Evolutionary conservation across 37 sponge, comb jelly and placozoan genomes (phyloP).

Genomic region (Eunapius fragilis): DNA sequence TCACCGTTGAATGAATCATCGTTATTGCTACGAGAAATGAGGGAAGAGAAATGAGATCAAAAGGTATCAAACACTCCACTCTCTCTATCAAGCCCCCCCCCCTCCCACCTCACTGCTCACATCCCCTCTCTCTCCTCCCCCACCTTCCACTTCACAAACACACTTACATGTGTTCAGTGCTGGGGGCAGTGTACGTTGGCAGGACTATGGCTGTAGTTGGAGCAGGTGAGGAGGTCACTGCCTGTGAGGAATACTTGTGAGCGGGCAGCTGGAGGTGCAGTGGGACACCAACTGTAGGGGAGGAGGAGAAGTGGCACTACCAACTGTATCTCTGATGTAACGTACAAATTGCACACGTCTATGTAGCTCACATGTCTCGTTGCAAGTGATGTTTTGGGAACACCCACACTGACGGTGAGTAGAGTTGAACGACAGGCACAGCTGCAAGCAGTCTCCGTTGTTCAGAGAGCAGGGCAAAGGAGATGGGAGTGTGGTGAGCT

Average conservation of each 20-base stretch:
- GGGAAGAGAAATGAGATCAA: no score
- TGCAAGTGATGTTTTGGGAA: constrained; percentile 16
- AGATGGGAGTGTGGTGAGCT: neutral
- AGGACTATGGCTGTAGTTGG: neutral
- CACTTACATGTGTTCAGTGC: neutral
- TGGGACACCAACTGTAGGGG: neutral
- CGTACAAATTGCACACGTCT: no score
- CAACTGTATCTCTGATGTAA: no score
- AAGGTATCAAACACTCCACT: no score
- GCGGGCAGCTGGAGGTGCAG: neutral
- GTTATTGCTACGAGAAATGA: neutral
- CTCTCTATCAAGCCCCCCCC: neutral
- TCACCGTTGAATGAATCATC: neutral
- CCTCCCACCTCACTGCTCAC: no score
- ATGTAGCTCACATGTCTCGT: constrained; percentile 45
- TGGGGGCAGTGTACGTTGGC: neutral
- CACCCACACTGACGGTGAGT: constrained; percentile 49
- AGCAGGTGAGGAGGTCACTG: neutral
- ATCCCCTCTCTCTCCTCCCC: neutral
- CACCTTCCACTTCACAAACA: neutral
- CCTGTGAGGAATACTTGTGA: neutral
- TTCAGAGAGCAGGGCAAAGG: constrained; percentile 42
- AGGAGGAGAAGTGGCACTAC: neutral
- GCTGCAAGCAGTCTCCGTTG: constrained; percentile 60
- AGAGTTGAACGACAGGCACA: constrained; percentile 38